Conservation (phyloP, 92 coral and sea anemone genomes). For the Epizoanthus ramosus region DNA sequence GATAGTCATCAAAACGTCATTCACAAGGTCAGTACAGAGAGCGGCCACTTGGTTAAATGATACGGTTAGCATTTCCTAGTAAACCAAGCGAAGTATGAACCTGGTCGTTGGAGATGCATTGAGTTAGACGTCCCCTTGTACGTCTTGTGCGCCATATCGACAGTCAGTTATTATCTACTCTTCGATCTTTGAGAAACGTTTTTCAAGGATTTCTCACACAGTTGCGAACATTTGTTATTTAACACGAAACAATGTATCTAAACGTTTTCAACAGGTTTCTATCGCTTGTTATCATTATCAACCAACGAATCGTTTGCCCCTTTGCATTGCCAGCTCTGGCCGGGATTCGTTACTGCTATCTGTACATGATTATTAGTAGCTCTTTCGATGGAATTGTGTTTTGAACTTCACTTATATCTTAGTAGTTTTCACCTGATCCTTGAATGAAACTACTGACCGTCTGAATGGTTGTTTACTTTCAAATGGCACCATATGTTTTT, state of each 20-base stretch:
- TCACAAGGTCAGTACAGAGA: constrained; percentile 3
- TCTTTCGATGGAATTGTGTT: background rate
- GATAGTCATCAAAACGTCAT: background rate
- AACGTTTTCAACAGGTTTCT: background rate
- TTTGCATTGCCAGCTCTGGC: background rate
- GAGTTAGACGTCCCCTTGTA: background rate
- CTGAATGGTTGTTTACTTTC: constrained; percentile 1
- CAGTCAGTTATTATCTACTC: background rate
- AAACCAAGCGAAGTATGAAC: background rate
- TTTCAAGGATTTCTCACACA: background rate
- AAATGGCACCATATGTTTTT: background rate
- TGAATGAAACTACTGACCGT: background rate
- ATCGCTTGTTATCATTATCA: background rate
- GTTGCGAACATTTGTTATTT: background rate
- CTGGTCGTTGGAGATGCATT: background rate
- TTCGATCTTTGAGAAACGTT: too few relatives aligned
- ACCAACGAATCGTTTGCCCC: background rate
- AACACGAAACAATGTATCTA: background rate
- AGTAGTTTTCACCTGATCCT: background rate
- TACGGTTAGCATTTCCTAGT: background rate
- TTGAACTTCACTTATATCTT: background rate
- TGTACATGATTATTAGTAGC: too few relatives aligned
- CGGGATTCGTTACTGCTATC: background rate
- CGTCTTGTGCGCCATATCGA: background rate
- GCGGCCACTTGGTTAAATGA: background rate